phyloP scores from a whole-genome alignment of 2,797 vertebrate genomes.

The Pseudomugil tenellus region DNA sequence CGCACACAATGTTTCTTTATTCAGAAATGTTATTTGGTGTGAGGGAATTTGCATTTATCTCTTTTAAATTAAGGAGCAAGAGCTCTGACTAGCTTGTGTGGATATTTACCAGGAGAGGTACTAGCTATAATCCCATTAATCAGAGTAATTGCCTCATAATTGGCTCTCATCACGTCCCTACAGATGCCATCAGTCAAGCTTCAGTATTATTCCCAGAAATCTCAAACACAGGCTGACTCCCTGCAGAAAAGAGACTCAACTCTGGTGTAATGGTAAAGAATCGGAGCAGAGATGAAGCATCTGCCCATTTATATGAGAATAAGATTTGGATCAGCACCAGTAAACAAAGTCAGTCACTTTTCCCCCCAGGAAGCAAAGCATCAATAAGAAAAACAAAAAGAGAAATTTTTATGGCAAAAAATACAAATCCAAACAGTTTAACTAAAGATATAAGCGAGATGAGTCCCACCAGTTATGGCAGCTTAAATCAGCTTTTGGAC shows the following conservation, averaged over 20 bases:
- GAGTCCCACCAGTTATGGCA: neutral
- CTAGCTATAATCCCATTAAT: slow-evolving; percentile 75
- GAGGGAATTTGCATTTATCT: slow-evolving; percentile 19
- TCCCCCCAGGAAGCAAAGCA: neutral
- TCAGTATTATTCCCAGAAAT: slow-evolving; percentile 47
- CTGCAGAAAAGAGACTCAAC: slow-evolving; percentile 33
- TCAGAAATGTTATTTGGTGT: slow-evolving; percentile 17
- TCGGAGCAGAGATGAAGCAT: slow-evolving; percentile 21
- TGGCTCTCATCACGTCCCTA: slow-evolving; percentile 66
- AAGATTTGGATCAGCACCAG: slow-evolving; percentile 1
- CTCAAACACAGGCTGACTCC: slow-evolving; percentile 29
- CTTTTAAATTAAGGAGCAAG: slow-evolving; percentile 44
- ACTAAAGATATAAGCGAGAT: neutral
- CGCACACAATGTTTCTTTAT: neutral
- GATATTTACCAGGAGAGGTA: slow-evolving; percentile 61
- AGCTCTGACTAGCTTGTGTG: slow-evolving; percentile 49
- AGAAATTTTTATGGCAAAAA: neutral
- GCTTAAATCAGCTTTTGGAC: neutral
- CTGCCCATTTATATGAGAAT: neutral
- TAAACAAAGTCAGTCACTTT: slow-evolving; percentile 24
- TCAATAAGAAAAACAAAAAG: too few species aligned
- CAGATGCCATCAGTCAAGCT: slow-evolving; percentile 71
- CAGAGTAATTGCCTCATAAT: slow-evolving; percentile 75
- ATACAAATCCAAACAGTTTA: neutral
- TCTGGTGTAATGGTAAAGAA: slow-evolving; percentile 13